These are phyloP conservation scores for Gulo gulo DNA, from an alignment of 2,113 vertebrate genomes.

Conservation along the genomic window DNA sequence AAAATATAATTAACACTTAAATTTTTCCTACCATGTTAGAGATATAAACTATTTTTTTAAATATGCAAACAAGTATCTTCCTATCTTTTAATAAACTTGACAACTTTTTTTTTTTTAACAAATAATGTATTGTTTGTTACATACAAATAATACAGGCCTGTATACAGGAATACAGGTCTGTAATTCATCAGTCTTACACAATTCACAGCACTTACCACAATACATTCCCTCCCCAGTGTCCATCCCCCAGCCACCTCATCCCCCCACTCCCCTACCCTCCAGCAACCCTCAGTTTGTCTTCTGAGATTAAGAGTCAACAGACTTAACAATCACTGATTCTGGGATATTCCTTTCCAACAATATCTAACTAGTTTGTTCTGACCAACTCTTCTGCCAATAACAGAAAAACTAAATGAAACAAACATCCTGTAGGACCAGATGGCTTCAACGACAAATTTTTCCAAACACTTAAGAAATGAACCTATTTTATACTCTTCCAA, in stretches of 20 bases:
- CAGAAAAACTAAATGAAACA: not conserved
- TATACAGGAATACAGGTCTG: too few species aligned
- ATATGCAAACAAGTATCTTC: not conserved
- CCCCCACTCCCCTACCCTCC: too few species aligned
- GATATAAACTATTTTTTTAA: not conserved
- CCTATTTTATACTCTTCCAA: not conserved
- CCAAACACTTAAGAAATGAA: not conserved
- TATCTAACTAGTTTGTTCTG: not conserved
- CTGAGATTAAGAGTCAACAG: too few species aligned
- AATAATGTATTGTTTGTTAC: too few species aligned
- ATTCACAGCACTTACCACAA: too few species aligned
- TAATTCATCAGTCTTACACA: too few species aligned
- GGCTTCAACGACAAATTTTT: not conserved
- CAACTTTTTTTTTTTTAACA: not conserved
- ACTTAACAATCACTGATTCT: not conserved
- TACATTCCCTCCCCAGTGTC: too few species aligned
- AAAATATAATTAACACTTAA: not conserved
- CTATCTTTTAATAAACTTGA: not conserved
- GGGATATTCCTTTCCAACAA: not conserved
- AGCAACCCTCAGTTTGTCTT: too few species aligned
- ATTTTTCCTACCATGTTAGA: not conserved
- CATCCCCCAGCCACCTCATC: too few species aligned
- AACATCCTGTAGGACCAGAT: not conserved
- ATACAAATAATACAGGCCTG: too few species aligned
- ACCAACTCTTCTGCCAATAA: not conserved